A percentile compares a stretch with the other conserved stretches of the same genome.
These are phyloP conservation scores for Aphis craccivora DNA, from an alignment of 1,140 invertebrate genomes.

Conservation along the genomic window DNA sequence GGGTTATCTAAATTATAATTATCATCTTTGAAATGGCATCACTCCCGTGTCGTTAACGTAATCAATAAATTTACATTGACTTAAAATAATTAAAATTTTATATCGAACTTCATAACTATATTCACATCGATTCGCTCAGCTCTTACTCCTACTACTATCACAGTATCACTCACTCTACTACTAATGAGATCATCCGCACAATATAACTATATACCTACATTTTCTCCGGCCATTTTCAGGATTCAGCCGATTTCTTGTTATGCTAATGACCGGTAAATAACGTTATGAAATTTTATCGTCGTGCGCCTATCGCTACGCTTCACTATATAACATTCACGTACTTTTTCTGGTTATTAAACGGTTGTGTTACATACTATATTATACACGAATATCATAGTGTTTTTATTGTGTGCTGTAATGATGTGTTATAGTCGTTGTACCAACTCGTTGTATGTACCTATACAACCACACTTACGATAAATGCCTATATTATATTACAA, in stretches of 20 bases:
- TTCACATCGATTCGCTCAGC: not conserved
- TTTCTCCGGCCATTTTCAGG: not conserved
- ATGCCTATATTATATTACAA: not conserved
- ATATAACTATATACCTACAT: not conserved
- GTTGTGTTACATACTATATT: not conserved
- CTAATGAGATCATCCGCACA: not conserved
- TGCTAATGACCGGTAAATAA: not conserved
- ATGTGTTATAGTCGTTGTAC: not conserved
- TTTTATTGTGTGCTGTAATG: not conserved
- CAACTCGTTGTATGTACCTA: not conserved
- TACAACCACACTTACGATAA: not conserved
- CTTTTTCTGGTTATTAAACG: not conserved
- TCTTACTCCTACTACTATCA: not conserved
- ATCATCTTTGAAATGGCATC: not conserved
- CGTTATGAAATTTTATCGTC: not conserved
- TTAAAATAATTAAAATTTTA: too few species aligned
- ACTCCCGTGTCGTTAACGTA: not conserved
- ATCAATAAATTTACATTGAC: not conserved
- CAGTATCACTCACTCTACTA: too few species aligned
- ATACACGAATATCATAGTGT: not conserved
- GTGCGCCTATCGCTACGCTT: not conserved
- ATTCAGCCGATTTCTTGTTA: not conserved
- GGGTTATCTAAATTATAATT: not conserved
- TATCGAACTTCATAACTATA: not conserved
- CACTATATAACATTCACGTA: not conserved